Percentiles rank a stretch among this genome's conserved stretches.
These are phyloP conservation scores for Malurus leucopterus DNA, from an alignment of 2,797 vertebrate genomes.

Conservation along the genomic window DNA sequence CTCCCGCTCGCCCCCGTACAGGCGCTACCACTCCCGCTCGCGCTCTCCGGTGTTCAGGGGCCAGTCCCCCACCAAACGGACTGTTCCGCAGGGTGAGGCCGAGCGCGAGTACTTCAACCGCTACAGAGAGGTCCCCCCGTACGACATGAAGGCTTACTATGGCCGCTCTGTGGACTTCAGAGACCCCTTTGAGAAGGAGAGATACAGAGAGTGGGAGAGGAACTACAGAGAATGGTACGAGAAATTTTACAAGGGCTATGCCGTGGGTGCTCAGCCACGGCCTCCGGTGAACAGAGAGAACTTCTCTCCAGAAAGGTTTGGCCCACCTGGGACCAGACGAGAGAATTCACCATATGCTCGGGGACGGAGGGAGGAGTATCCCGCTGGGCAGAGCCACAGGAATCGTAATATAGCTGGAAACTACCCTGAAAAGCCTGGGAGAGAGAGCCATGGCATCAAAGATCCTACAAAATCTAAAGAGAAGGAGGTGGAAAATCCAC, in stretches of 20 bases:
- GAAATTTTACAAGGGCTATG: slow-evolving; percentile 87
- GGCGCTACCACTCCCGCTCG: slow-evolving; percentile 81
- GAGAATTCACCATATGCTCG: slow-evolving; percentile 72
- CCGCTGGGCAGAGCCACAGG: slow-evolving; percentile 70
- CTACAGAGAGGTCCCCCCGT: slow-evolving; percentile 79
- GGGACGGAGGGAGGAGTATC: slow-evolving; percentile 83
- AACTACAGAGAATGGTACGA: slow-evolving; percentile 94
- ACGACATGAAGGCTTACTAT: slow-evolving; percentile 82
- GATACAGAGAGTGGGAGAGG: slow-evolving; percentile 87
- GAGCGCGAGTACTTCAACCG: slow-evolving; percentile 80
- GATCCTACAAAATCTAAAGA: slow-evolving; percentile 79
- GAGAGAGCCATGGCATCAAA: slow-evolving; percentile 72
- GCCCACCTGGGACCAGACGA: slow-evolving; percentile 73
- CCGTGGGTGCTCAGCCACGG: slow-evolving; percentile 77
- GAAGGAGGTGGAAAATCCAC: slow-evolving; percentile 70
- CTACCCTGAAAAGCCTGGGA: slow-evolving; percentile 75
- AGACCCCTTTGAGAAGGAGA: slow-evolving; percentile 85
- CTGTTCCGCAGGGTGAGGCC: slow-evolving; percentile 72
- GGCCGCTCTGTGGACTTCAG: slow-evolving; percentile 79
- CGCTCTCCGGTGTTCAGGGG: slow-evolving; percentile 79
- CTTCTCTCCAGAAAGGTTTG: slow-evolving; percentile 79
- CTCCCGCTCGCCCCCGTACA: slow-evolving; percentile 84
- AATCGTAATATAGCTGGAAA: slow-evolving; percentile 65
- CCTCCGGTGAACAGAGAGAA: slow-evolving; percentile 78
- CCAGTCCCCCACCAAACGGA: slow-evolving; percentile 80